Evolutionary conservation across 23 tunicate genomes (phyloP).

Genomic region (Trididemnum nubilum): DNA sequence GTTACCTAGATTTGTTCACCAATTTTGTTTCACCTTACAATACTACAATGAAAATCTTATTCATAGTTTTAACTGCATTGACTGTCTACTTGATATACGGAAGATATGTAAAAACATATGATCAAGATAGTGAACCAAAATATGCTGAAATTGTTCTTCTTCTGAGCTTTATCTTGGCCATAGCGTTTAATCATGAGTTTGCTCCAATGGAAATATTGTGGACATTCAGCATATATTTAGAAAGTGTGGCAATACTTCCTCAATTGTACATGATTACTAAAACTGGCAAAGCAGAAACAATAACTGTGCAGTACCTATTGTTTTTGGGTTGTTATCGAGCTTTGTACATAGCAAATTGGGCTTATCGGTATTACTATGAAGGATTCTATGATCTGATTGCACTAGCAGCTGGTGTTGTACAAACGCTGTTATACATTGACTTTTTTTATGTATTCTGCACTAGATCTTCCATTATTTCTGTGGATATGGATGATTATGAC

Average conservation of each 20-base stretch:
- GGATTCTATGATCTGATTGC: slow-evolving; percentile 57
- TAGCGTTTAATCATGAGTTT: slow-evolving; percentile 43
- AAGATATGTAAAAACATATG: slow-evolving; percentile 30
- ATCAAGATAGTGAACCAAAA: slow-evolving; percentile 11
- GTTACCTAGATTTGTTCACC: slow-evolving; percentile 43
- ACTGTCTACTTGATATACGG: slow-evolving; percentile 42
- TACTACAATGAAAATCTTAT: slow-evolving; percentile 40
- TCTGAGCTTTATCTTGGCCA: slow-evolving; percentile 8
- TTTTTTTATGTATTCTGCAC: slow-evolving; percentile 46
- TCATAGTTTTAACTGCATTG: background rate
- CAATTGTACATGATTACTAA: slow-evolving; percentile 51
- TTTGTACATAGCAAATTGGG: slow-evolving; percentile 51
- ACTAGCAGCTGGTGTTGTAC: slow-evolving; percentile 44
- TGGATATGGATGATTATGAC: background rate
- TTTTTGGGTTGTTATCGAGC: slow-evolving; percentile 54
- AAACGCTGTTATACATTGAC: slow-evolving; percentile 46
- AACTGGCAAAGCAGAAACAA: slow-evolving; percentile 38
- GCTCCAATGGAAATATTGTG: slow-evolving; percentile 43
- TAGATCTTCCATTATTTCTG: background rate
- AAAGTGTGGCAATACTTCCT: slow-evolving; percentile 58
- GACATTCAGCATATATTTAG: slow-evolving; percentile 60
- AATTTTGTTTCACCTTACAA: slow-evolving; percentile 20
- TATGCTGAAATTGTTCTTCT: slow-evolving; percentile 9
- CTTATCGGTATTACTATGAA: slow-evolving; percentile 41
- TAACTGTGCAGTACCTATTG: slow-evolving; percentile 45